Percentiles rank a stretch among this genome's conserved stretches.
phyloP scores from a whole-genome alignment of 2,888 invertebrate species.

The Muschampia staudingeri region DNA sequence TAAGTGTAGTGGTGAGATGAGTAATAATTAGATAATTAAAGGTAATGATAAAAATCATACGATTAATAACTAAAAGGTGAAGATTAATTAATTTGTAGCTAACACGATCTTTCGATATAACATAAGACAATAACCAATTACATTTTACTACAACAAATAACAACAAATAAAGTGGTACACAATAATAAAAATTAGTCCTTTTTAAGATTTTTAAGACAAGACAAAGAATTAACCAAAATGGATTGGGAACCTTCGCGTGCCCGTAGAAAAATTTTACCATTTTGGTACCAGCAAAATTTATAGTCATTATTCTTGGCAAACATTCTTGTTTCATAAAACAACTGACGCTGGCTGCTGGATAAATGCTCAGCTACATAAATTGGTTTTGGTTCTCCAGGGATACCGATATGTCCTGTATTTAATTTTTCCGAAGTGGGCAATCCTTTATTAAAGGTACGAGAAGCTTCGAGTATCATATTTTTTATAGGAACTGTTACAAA shows the following conservation, averaged over 20 bases:
- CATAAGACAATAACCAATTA: no score
- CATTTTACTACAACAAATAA: no score
- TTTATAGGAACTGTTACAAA: neutral
- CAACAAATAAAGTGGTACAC: no score
- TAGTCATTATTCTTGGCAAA: constrained; percentile 30
- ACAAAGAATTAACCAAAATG: neutral
- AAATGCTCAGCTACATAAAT: constrained; percentile 23
- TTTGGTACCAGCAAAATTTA: constrained; percentile 22
- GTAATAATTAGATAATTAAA: no score
- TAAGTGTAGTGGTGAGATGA: no score
- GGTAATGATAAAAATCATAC: no score
- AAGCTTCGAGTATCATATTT: neutral
- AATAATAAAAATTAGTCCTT: no score
- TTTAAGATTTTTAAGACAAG: constrained; percentile 20
- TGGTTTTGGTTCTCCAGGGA: constrained; percentile 21
- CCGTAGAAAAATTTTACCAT: constrained; percentile 25
- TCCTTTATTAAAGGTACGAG: constrained; percentile 14
- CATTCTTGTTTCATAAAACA: constrained; percentile 17
- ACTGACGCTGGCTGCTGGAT: neutral
- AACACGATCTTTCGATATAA: no score
- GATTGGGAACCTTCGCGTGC: neutral
- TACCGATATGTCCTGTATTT: constrained; percentile 18
- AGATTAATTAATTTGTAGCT: no score
- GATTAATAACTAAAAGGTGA: no score
- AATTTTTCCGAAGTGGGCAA: constrained; percentile 21